These are phyloP conservation scores for Sphaerodactylus townsendi DNA, from an alignment of 2,113 vertebrate species.

Conservation along the genomic window DNA sequence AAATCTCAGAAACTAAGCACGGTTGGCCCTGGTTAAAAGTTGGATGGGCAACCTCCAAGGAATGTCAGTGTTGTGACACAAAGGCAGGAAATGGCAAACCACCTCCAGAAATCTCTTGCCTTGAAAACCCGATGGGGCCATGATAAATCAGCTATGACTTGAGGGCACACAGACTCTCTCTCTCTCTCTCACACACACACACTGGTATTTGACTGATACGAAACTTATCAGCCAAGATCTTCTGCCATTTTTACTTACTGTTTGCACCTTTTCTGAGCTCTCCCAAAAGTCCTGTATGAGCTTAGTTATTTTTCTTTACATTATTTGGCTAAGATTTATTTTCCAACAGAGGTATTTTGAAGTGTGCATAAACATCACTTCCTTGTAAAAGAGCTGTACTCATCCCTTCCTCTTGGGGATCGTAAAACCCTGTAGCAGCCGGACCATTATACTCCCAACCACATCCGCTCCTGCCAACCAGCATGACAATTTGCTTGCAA, in stretches of 20 bases:
- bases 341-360: neutral
- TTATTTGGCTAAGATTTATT: neutral
- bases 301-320: neutral
- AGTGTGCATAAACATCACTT: neutral
- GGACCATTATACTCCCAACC: conserved; percentile 63
- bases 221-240: neutral
- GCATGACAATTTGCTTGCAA: conserved; percentile 58
- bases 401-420: conserved; percentile 55
- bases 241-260: neutral
- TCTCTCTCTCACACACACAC: too few relatives aligned
- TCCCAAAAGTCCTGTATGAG: neutral
- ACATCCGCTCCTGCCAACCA: conserved; percentile 63
- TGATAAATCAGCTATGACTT: too few relatives aligned
- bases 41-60: too few relatives aligned
- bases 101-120: too few relatives aligned
- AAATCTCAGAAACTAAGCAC: too few relatives aligned
- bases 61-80: too few relatives aligned
- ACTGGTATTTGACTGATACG: neutral
- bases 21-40: too few relatives aligned
- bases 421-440: conserved; percentile 65
- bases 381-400: conserved; percentile 26
- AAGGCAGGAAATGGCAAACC: too few relatives aligned
- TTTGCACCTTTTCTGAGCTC: neutral
- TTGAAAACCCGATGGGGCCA: too few relatives aligned
- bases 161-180: too few relatives aligned